Evolutionary conservation across 2,797 vertebrate genomes (phyloP), one percentile per base, ranked within the genome.

Genomic region (Yasuhikotakia modesta): DNA sequence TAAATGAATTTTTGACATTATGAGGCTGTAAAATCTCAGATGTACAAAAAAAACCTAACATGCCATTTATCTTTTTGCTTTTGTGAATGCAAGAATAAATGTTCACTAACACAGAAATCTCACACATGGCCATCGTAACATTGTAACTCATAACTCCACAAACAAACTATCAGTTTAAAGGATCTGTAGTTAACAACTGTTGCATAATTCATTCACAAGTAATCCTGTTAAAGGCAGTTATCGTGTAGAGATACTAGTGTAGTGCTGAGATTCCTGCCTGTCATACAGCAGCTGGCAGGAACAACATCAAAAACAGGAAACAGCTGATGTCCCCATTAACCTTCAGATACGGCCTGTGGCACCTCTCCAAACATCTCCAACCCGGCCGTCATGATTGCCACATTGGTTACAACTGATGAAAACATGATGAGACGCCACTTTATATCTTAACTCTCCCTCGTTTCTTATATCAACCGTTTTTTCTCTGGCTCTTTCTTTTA

Each of bases 361-460:
- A 87, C 79, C 85, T 85, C 87, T 93, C 92, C 92, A 91, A 88
- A 88, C 86, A 87, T 86, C 78, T 52, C 60, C 14, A 84, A 83
- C 72, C 64, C 76, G 14, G 45, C 81, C 79, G 71, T 74, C 79
- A 84, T 78, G 84, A 89, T 89, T 87, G 87, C 88, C 91, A 93
- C 93, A n/a, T n/a, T n/a, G 92, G 92, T 93, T 90, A 89, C 82
- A 87, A 89, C 88, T 91, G 90, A 92, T 92, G 89, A 89, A 92
- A 93, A 91, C 87, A 86, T 88, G 90, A 93, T 91, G 91, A 93
- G 91, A 88, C 88, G 87, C 88, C 91, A 89, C 81, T 91, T 91
- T 88, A 88, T 90, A 84, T 82, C 81, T 84, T 68, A 70, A 67
- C 79, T 79, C 68, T 72, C 52, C 13, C 50, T 45, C 53, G 24